Evolutionary conservation across 2,888 invertebrate species (phyloP).

Genomic region (Teinopalpus imperialis): DNA sequence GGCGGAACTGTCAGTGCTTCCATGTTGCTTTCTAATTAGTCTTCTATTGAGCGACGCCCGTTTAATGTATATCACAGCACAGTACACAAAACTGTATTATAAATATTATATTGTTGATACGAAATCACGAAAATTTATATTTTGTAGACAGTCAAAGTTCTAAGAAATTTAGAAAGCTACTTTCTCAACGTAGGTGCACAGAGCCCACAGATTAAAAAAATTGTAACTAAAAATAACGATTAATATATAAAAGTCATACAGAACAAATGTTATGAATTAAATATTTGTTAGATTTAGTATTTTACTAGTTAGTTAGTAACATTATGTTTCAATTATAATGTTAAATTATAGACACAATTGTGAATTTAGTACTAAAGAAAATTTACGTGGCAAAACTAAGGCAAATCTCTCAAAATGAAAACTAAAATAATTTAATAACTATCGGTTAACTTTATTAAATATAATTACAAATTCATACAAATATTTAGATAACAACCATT

Average conservation of each 20-base stretch:
- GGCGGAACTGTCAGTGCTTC: conserved; percentile 83
- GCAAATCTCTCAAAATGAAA: no score
- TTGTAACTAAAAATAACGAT: conserved; percentile 10
- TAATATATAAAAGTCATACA: background rate
- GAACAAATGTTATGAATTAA: no score
- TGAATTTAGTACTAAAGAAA: no score
- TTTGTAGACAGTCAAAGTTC: conserved; percentile 41
- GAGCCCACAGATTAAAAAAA: conserved; percentile 26
- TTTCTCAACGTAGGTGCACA: conserved; percentile 52
- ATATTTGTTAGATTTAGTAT: no score
- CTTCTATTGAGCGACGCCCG: conserved; percentile 29
- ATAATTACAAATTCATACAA: no score
- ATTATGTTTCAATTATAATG: no score
- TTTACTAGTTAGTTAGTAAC: no score
- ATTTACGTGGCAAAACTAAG: no score
- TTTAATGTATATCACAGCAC: conserved; percentile 31
- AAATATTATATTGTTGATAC: conserved; percentile 21
- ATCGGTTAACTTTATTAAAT: no score
- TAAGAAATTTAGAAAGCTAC: conserved; percentile 74
- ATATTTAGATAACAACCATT: no score
- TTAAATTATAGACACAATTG: no score
- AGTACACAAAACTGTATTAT: conserved; percentile 24
- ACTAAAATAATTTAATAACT: no score
- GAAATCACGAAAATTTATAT: conserved; percentile 29
- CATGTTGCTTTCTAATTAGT: conserved; percentile 78